A percentile compares a stretch with the other conserved stretches of the same genome.
These are phyloP conservation scores for Scrobipalpa costella DNA, from an alignment of 2,888 invertebrate species.

Conservation along the genomic window DNA sequence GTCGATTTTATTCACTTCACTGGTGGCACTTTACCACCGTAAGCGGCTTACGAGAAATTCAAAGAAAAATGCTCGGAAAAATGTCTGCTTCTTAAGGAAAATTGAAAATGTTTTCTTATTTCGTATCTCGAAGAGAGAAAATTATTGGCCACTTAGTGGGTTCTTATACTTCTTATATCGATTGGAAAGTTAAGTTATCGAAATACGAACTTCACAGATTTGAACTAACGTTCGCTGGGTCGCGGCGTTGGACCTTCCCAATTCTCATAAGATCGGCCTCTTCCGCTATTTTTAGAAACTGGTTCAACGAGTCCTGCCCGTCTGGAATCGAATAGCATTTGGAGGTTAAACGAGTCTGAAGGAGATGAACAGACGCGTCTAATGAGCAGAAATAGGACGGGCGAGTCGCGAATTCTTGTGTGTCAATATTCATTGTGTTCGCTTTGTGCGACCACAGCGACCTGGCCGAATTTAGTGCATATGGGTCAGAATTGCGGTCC, in stretches of 20 bases:
- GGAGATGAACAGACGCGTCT: constrained; percentile 60
- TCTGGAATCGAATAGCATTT: constrained; percentile 73
- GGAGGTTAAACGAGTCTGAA: constrained; percentile 75
- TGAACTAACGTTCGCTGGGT: background rate
- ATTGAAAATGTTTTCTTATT: too few species aligned
- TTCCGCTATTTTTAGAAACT: constrained; percentile 78
- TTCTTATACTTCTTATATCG: too few species aligned
- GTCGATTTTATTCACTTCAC: too few species aligned
- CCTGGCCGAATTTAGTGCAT: background rate
- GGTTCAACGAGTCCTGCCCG: constrained; percentile 68
- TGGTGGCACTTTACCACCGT: too few species aligned
- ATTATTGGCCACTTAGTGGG: too few species aligned
- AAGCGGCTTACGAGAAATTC: too few species aligned
- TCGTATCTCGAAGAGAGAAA: too few species aligned
- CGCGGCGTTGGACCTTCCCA: constrained; percentile 46
- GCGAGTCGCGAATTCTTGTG: constrained; percentile 69
- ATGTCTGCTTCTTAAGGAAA: too few species aligned
- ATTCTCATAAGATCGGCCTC: constrained; percentile 63
- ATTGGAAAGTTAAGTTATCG: too few species aligned
- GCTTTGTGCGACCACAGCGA: constrained; percentile 28
- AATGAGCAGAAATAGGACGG: constrained; percentile 68
- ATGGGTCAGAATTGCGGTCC: background rate
- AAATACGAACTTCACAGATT: background rate
- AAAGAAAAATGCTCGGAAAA: too few species aligned
- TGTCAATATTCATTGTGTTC: constrained; percentile 53